Base-by-base conservation (phyloP, 2,113 vertebrate species). In the Dipodomys spectabilis region DNA sequence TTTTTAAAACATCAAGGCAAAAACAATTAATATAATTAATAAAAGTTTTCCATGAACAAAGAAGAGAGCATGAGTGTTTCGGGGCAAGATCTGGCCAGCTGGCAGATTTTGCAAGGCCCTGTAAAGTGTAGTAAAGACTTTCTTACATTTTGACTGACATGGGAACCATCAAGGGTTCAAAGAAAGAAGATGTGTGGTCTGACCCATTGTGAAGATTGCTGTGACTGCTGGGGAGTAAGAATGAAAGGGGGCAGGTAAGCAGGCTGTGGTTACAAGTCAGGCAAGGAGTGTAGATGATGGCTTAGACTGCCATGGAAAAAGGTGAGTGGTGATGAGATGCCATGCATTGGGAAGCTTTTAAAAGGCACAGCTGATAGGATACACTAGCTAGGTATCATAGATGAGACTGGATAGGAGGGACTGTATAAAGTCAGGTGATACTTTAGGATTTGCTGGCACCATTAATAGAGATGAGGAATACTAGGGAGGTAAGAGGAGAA, bases 401-500 rank as follows among this genome's bases (percentile, higher is more conserved):
- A 16, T 18, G 44, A 57, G 25, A 32, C 0, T 5, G 6, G 9
- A 3, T 49, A 27, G 16, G 62, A 72, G 64, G 93, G 49, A 90
- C 30, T 68, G 57, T 45, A 22, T 39, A 35, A 83, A 65, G 60
- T 49, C 7, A 22, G 22, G 1, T 45, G 12, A 2, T 13, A 75
- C 62, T 44, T 20, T 71, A 32, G 12, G 53, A 87, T 97, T 64
- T 87, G 82, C 85, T 91, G 88, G 82, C 79, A 82, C n/a, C 65
- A 44, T 83, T 64, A 62, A 57, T 27, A 23, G 1, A 1, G 30
- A 8, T 71, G 45, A 75, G 57, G 32, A 8, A 28, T 25, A 49
- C 3, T 45, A 44, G 1, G 6, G 30, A 74, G n/a, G 11, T 12
- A 32, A 82, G 32, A 62, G 5, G 62, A 83, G 25, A 25, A 84